Conservation (phyloP, 37 sponge, comb jelly and placozoan genomes). For the Beroe ovata region DNA sequence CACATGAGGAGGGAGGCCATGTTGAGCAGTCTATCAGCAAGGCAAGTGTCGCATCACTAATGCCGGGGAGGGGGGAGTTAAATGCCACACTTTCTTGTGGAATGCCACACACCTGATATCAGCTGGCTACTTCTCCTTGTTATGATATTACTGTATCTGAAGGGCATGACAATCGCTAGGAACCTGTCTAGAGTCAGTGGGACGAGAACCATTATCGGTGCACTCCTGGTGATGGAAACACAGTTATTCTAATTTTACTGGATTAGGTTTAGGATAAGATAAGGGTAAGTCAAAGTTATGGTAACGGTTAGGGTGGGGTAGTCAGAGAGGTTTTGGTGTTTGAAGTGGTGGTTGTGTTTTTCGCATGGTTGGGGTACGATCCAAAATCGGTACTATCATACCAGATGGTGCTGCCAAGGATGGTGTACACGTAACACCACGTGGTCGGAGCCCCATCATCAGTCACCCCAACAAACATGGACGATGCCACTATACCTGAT, state of each 20-base stretch:
- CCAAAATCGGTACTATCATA: neutral
- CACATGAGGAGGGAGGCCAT: too few species aligned
- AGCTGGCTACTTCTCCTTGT: neutral
- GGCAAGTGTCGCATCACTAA: too few species aligned
- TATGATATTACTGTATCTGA: neutral
- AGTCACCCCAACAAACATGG: neutral
- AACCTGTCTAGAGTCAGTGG: slow-evolving; percentile 64
- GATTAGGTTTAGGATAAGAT: too few species aligned
- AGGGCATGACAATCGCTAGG: slow-evolving; percentile 37
- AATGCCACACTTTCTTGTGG: neutral
- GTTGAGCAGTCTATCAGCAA: too few species aligned
- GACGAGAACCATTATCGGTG: slow-evolving; percentile 15
- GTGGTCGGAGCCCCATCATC: neutral
- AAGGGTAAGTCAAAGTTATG: too few species aligned
- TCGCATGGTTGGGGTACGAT: too few species aligned
- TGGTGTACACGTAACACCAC: slow-evolving; percentile 45
- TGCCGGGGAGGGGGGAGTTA: too few species aligned
- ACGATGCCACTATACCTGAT: slow-evolving; percentile 13
- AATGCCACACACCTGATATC: neutral
- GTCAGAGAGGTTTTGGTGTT: too few species aligned
- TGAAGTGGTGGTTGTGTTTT: too few species aligned
- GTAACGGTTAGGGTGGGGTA: too few species aligned
- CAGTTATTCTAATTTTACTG: too few species aligned
- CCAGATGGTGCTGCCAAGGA: slow-evolving; percentile 24
- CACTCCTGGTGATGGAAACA: slow-evolving; percentile 43